phyloP scores from a whole-genome alignment of 1,140 invertebrate species.

The Streblospio benedicti region DNA sequence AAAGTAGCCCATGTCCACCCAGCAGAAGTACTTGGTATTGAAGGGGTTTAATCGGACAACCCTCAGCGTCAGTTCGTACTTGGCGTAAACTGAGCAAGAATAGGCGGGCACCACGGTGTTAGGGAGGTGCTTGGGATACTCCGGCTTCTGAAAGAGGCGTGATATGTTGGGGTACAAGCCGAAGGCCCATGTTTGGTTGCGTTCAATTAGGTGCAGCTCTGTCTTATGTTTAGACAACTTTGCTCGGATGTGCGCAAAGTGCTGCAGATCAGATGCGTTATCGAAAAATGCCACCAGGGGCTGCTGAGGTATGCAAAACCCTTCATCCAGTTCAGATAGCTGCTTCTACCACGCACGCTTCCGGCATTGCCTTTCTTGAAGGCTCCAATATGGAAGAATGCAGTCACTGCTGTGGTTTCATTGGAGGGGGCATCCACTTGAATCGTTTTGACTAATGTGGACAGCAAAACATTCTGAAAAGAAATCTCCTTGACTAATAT shows the following conservation, averaged over 20 bases:
- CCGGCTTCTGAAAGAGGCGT: conserved; percentile 22
- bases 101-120: conserved; percentile 22
- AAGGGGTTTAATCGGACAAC: not conserved
- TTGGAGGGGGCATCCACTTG: no score
- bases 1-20: conserved; percentile 18
- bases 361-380: conserved; percentile 3
- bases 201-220: conserved; percentile 20
- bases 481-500: no score
- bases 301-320: not conserved
- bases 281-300: conserved; percentile 12
- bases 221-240: conserved; percentile 16
- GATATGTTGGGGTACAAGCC: conserved; percentile 17
- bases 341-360: not conserved
- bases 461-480: no score
- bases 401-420: not conserved
- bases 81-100: conserved; percentile 37
- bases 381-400: not conserved
- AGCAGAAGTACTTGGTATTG: conserved; percentile 10
- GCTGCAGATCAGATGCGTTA: not conserved
- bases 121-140: conserved; percentile 30
- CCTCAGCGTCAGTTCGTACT: conserved; percentile 18
- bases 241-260: conserved; percentile 1
- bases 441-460: no score
- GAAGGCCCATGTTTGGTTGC: conserved; percentile 32
- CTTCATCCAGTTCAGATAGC: not conserved